These are phyloP conservation scores for Notarius lentiginosus DNA, from an alignment of 2,113 vertebrate species.

Conservation along the genomic window DNA sequence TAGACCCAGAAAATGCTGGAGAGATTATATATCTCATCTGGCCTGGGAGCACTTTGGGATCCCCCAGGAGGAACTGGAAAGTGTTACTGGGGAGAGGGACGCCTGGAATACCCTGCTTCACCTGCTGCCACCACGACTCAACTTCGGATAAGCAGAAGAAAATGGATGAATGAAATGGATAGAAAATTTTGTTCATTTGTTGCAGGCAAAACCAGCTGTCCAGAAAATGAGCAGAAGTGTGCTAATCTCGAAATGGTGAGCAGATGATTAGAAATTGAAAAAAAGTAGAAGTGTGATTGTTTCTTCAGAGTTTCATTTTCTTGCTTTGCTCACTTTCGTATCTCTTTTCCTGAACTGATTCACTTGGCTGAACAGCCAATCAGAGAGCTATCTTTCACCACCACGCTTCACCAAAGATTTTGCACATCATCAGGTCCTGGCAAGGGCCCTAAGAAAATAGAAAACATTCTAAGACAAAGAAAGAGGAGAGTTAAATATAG, in stretches of 20 bases:
- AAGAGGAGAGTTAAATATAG: neutral
- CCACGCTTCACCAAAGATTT: neutral
- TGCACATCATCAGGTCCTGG: neutral
- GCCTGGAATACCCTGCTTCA: too few species aligned
- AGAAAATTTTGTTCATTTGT: too few species aligned
- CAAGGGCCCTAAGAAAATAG: neutral
- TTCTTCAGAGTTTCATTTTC: neutral
- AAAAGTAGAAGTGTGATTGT: neutral
- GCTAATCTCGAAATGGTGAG: neutral
- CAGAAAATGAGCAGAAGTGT: neutral
- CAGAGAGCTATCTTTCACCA: neutral
- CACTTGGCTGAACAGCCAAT: neutral
- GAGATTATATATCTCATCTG: too few species aligned
- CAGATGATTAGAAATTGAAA: neutral
- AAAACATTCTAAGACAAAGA: neutral
- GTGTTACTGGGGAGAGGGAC: too few species aligned
- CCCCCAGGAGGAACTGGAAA: too few species aligned
- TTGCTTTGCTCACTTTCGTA: neutral
- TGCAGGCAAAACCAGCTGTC: too few species aligned
- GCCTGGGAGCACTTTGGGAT: too few species aligned
- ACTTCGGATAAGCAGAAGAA: too few species aligned
- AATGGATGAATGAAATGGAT: too few species aligned
- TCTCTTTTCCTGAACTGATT: neutral
- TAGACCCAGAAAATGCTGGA: too few species aligned
- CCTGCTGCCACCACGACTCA: too few species aligned